Evolutionary conservation across 2,797 vertebrate species (phyloP).

Genomic region (Anabacerthia variegaticeps): DNA sequence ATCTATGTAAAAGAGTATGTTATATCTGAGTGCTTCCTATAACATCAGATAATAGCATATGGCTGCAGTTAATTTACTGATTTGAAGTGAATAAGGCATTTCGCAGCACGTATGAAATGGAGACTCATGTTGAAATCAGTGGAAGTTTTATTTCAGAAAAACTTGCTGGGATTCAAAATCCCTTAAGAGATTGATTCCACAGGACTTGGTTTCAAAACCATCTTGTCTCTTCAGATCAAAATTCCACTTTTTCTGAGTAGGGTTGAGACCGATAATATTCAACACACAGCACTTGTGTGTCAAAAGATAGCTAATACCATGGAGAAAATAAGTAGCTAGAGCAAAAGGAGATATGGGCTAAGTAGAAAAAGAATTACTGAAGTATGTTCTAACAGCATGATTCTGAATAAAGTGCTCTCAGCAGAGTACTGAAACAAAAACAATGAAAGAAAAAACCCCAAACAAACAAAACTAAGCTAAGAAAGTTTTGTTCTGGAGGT

Average conservation of each 20-base stretch:
- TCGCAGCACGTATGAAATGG: background rate
- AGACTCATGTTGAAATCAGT: background rate
- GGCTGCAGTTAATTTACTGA: background rate
- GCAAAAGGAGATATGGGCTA: background rate
- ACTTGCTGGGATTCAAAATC: background rate
- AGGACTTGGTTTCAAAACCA: background rate
- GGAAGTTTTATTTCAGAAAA: background rate
- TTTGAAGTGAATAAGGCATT: background rate
- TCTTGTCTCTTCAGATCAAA: background rate
- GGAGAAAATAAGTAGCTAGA: background rate
- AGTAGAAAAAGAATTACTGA: background rate
- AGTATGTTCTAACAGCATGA: background rate
- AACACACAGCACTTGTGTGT: background rate
- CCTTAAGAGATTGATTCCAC: background rate
- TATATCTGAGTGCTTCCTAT: background rate
- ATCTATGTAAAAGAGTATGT: background rate
- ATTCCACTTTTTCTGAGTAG: background rate
- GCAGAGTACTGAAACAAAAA: background rate
- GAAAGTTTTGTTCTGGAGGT: background rate
- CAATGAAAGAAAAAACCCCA: rapidly evolving
- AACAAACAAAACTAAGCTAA: background rate
- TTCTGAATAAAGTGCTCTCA: background rate
- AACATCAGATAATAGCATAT: background rate
- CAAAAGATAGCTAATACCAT: background rate
- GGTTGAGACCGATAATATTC: background rate